These are phyloP conservation scores for Drosophila niveifrons DNA, from an alignment of 2,888 invertebrate genomes.

Conservation along the genomic window DNA sequence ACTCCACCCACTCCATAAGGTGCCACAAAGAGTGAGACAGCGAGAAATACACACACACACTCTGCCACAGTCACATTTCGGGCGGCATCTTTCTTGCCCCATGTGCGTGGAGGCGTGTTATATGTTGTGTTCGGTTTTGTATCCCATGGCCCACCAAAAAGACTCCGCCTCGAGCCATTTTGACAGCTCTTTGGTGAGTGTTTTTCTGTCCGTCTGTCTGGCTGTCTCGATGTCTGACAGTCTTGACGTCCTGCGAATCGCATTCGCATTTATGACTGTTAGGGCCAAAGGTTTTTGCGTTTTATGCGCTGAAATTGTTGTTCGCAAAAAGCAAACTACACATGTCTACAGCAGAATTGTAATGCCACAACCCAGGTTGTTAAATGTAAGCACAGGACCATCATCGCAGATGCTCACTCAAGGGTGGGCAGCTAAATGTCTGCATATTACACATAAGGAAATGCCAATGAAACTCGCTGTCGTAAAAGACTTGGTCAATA, in stretches of 20 bases:
- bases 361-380: constrained; percentile 42
- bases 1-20: constrained; percentile 51
- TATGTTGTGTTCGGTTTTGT: constrained; percentile 30
- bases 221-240: constrained; percentile 32
- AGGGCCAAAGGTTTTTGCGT: constrained; percentile 70
- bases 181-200: constrained; percentile 61
- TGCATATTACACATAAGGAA: neutral
- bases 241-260: constrained; percentile 49
- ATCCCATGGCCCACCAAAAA: constrained; percentile 17
- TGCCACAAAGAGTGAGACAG: constrained; percentile 8
- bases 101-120: constrained; percentile 55
- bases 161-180: constrained; percentile 47
- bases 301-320: constrained; percentile 59
- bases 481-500: constrained; percentile 12
- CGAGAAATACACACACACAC: neutral
- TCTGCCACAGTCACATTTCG: neutral
- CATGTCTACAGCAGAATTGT: constrained; percentile 43
- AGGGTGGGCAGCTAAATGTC: constrained; percentile 10
- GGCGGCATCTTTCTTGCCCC: constrained; percentile 36
- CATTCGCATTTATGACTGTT: constrained; percentile 68
- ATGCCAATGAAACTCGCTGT: neutral
- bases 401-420: constrained; percentile 23
- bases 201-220: neutral
- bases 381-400: constrained; percentile 46
- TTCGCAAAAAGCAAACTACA: constrained; percentile 53